Percentiles rank a stretch among this genome's conserved stretches.
Conservation (phyloP, 1,140 invertebrate species). For the Bombus impatiens region DNA sequence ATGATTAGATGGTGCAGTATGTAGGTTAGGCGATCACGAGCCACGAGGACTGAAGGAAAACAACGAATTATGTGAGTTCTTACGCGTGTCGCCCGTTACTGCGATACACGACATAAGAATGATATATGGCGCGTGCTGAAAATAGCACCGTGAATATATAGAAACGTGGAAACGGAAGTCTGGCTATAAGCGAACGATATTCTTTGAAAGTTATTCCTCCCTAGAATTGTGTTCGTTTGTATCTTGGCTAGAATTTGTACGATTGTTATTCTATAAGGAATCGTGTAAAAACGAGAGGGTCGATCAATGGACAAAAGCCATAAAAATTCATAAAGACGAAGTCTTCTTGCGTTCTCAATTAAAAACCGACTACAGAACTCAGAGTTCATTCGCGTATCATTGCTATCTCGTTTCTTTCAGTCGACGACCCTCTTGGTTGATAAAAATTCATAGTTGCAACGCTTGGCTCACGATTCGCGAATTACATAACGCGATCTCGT, state of each 20-base stretch:
- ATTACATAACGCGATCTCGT: slow-evolving; percentile 34
- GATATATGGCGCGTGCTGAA: slow-evolving; percentile 1
- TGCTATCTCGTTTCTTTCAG: neutral
- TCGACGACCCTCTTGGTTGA: slow-evolving; percentile 8
- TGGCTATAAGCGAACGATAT: neutral
- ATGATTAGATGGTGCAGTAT: slow-evolving; percentile 56
- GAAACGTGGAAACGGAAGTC: slow-evolving; percentile 4
- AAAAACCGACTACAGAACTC: neutral
- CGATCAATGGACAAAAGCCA: neutral
- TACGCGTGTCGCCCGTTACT: neutral
- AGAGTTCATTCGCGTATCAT: neutral
- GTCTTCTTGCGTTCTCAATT: neutral
- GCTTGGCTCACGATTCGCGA: slow-evolving; percentile 14
- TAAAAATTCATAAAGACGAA: neutral
- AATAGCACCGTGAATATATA: slow-evolving; percentile 7
- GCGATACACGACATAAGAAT: slow-evolving; percentile 12
- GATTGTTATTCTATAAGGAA: neutral
- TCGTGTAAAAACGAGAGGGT: neutral
- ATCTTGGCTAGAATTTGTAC: too few relatives aligned
- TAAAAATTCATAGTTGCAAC: neutral
- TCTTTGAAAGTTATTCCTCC: neutral
- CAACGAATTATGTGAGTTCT: slow-evolving; percentile 2
- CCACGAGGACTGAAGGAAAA: neutral
- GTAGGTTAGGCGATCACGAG: slow-evolving; percentile 38
- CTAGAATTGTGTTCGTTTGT: neutral